A percentile compares a stretch with the other conserved stretches of the same genome.
Conservation (phyloP, 35 echinoderm and acorn worm genomes). For the Holothuria glaberrima region DNA sequence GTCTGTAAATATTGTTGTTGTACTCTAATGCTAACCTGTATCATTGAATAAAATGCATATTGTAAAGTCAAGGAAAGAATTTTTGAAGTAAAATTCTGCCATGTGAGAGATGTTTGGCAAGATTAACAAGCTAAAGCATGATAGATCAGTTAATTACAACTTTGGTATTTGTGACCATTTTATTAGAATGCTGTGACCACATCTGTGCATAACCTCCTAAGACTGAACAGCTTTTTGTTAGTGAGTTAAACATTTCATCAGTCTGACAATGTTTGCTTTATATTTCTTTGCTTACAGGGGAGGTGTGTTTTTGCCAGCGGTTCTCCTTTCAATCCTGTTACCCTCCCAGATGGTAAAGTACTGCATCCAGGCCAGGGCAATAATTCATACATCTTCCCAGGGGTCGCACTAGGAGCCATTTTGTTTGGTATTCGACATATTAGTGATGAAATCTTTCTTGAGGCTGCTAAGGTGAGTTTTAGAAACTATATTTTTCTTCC, state of each 20-base stretch:
- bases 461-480: constrained; percentile 85
- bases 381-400: constrained; percentile 94
- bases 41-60: too few relatives aligned
- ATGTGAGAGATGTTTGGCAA: too few relatives aligned
- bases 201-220: neutral
- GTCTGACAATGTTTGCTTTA: neutral
- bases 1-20: too few relatives aligned
- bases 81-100: too few relatives aligned
- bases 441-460: constrained; percentile 85
- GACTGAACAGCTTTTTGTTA: neutral
- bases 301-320: constrained; percentile 90
- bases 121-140: too few relatives aligned
- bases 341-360: constrained; percentile 62
- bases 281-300: constrained; percentile 67
- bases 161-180: neutral
- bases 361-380: constrained; percentile 92
- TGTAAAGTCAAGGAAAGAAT: too few relatives aligned
- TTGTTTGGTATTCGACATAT: constrained; percentile 80
- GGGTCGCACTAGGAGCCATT: constrained; percentile 91
- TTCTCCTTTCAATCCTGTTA: constrained; percentile 73
- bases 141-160: too few relatives aligned
- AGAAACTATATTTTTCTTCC: neutral
- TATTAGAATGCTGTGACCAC: neutral
- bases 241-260: neutral
- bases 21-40: too few relatives aligned